Evolutionary conservation across 2,797 vertebrate species (phyloP), one percentile per base, ranked within the genome.

Genomic region (Characodon lateralis): DNA sequence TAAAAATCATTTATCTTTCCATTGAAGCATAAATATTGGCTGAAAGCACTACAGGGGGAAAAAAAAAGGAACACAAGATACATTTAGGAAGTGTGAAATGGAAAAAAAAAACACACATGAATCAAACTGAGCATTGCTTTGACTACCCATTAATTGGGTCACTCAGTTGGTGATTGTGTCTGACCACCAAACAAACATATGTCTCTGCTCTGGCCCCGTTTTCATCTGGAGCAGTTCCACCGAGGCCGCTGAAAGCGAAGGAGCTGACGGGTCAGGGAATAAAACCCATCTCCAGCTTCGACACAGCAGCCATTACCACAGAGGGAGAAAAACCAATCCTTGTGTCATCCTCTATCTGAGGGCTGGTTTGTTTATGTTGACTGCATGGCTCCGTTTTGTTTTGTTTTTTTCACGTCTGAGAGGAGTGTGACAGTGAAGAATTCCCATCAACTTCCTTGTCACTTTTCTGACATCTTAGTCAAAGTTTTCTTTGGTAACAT

Each of bases 141-240:
- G 91, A 91, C 92, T 80, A 83, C 39, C 87, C 82, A 84, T 86
- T 89, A 94, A 94, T 89, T 94, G 91, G 92, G 92, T 94, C 93
- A 94, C 89, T 93, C 92, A 84, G 87, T 89, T 85, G 90, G 91
- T 89, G 92, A 94, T 94, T 95, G 93, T 94, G 91, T 93, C 91
- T 89, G 93, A 94, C 94, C 93, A 92, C 81, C 91, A 92, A 93
- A 94, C 92, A 93, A 94, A 94, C 93, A 93, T 91, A 91, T 87
- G 91, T 90, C 90, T 88, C 80, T 73, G 90, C 89, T 88, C 80
- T 93, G 94, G 90, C 94, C 91, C 89, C 89, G 71, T 94, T 93
- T 93, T 93, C 89, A 93, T 94, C 92, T 94, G 92, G 92, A 93
- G 89, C 93, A 92, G 89, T 91, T 94, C 90, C 92, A 92, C 90